Conservation (phyloP, 2,797 vertebrate species). For the Rhinoraja longicauda region DNA sequence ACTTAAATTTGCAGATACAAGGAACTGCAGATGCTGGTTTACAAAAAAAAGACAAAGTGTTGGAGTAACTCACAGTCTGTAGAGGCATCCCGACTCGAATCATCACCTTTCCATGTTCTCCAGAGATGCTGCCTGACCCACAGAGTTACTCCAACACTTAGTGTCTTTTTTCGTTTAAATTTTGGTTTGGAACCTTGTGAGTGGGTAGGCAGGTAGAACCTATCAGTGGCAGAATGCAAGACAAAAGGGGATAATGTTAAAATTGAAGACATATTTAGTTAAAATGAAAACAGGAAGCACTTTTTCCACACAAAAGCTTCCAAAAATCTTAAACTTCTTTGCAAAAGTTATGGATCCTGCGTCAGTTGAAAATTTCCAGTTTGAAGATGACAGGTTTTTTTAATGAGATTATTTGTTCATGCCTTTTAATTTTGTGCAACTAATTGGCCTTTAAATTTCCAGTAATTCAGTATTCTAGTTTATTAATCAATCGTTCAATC, state of each 20-base stretch:
- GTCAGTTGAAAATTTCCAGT: background rate
- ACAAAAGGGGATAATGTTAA: background rate
- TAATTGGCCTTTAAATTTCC: background rate
- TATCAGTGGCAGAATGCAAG: background rate
- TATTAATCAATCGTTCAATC: background rate
- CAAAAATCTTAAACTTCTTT: background rate
- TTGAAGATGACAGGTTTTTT: background rate
- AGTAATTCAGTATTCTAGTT: background rate
- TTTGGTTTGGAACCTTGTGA: background rate
- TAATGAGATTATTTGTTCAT: background rate
- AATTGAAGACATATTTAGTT: background rate
- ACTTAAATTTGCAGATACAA: background rate
- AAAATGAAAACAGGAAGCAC: background rate
- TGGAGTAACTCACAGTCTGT: too few species aligned
- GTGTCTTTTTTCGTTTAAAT: too few species aligned
- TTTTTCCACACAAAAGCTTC: background rate
- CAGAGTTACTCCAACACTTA: too few species aligned
- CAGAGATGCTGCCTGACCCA: too few species aligned
- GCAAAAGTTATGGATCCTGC: background rate
- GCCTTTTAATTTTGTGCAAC: background rate
- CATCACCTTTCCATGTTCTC: too few species aligned
- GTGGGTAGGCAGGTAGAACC: background rate
- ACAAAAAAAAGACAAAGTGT: too few species aligned
- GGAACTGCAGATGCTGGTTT: too few species aligned
- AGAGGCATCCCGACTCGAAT: too few species aligned